Percentiles rank a stretch among this genome's conserved stretches.
phyloP scores from a whole-genome alignment of 1,140 invertebrate genomes.

The honey bee (Apis mellifera) region Amel_HAv3.1 CM009943.2:6861501-6862000 shows the following conservation, averaged over 20 bases:
- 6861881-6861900: neutral
- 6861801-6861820: neutral
- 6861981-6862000: too few relatives aligned
- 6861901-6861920: too few relatives aligned
- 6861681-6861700: neutral
- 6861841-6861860: neutral
- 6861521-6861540: neutral
- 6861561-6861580: neutral
- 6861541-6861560: too few relatives aligned
- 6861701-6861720: constrained; percentile 32
- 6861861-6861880: neutral
- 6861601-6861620: neutral
- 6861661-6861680: constrained; percentile 4
- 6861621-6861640: neutral
- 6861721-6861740: neutral
- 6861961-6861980: too few relatives aligned
- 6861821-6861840: neutral
- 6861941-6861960: too few relatives aligned
- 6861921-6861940: too few relatives aligned
- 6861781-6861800: neutral
- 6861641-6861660: neutral
- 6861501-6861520: constrained; percentile 15
- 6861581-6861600: too few relatives aligned
- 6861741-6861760: too few relatives aligned
- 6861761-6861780: neutral